Base-by-base conservation (phyloP, 2,113 vertebrate genomes). In the Etia nguti region DNA sequence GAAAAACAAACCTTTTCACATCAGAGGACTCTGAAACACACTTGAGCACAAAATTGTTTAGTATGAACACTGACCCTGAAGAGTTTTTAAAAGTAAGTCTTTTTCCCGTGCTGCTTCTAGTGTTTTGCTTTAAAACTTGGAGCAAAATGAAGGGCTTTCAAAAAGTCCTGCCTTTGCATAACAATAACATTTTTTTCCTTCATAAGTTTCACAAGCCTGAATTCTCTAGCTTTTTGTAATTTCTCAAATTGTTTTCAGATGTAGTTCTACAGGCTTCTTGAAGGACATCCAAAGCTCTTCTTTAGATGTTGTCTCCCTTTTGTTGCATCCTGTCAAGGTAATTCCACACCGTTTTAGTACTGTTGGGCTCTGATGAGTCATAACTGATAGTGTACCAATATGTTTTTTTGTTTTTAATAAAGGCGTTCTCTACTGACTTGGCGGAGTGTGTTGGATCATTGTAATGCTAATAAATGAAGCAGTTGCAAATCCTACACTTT, bases 1-100 rank as follows among this genome's bases (percentile, higher is more conserved):
- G 75, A 60, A 87, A 85, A 90, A 81, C 55, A 88, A 86, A 87
- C 20, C 18, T 60, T 62, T 62, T 73, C 60, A 55, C 56, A 80
- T 79, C 12, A 62, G 54, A 83, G 77, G 20, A 84, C 29, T 60
- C 12, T 38, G 80, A 83, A 59, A 88, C 62, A 55, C 4, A 55
- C 7, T 80, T 41, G 8, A 29, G 10, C 29, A 50, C 36, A 41
- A 52, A 80, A 80, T 50, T 68, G 79, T 86, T 90, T 56, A 73
- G 57, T 41, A 12, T 75, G 20, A 90, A 79, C 52, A 59, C 46
- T 80, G 79, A 84, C 26, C 77, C 59, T 15, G 70, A 31, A 31
- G 70, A 50, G 15, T 77, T 77, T 50, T 77, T 50, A 31, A 50
- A 50, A 77, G 43, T 75, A 52, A 52, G 50, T 52, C 8, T 52